Base-by-base conservation (phyloP, 2,113 vertebrate genomes). In the Recurvirostra avosetta region DNA sequence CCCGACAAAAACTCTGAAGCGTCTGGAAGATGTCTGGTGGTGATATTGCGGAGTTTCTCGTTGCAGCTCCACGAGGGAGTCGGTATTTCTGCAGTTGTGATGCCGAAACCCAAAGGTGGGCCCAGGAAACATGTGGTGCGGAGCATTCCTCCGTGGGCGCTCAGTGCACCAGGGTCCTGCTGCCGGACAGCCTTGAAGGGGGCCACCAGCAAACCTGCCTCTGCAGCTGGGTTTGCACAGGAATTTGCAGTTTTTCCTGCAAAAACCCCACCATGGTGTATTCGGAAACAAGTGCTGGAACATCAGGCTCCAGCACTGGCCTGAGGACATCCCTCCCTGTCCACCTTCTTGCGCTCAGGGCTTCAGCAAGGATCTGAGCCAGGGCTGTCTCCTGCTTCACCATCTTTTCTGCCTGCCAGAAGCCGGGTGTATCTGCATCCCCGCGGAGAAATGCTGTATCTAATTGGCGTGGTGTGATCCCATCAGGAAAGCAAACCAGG, bases 361-460 rank as follows among this genome's bases (percentile, higher is more conserved):
- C 29, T 86, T 40, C 67, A 36, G 61, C 47, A 23, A 22, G 47
- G 61, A n/a, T 8, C 20, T 36, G 74, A 79, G 43, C 19, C 0
- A 0, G 52, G 43, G 38, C 38, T 11, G 52, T 8, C 18, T 21
- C 13, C 74, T 47, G 27, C 38, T 47, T 78, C 53, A 6, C 22
- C 29, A 3, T 8, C 27, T 40, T 55, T 23, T 38, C 27, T 2
- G 3, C 40, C n/a, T 1, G 0, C 5, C 9, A 22, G 50, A 59
- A 29, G 32, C 16, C 62, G 45, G 49, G 15, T 2, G 0, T n/a
- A n/a, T 11, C 47, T 9, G 15, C 2, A 2, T 55, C 56, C 58
- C 34, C 3, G 2, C 0, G 3, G 52, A 0, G 7, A 17, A 1
- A 1, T 5, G 12, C 20, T 49, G 59, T 40, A 53, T 32, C 38